A percentile compares a stretch with the other conserved stretches of the same genome.
These are phyloP conservation scores for Recurvirostra avosetta DNA, from an alignment of 2,113 vertebrate species.

Conservation along the genomic window DNA sequence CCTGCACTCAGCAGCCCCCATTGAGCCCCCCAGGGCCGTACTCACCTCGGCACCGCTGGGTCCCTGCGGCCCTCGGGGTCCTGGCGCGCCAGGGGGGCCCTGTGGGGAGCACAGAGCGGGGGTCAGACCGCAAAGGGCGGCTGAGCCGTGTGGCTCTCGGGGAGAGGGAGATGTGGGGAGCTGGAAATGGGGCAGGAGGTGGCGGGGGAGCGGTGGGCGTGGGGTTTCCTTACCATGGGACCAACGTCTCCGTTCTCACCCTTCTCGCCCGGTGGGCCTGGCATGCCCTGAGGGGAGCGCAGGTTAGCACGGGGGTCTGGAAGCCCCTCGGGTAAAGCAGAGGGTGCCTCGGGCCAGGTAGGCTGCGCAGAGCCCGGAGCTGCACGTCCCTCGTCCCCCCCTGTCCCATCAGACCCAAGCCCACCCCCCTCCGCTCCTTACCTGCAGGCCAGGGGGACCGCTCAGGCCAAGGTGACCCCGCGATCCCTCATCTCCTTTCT, in stretches of 20 bases:
- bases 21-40: neutral
- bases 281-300: slow-evolving; percentile 79
- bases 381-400: neutral
- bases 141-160: neutral
- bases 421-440: neutral
- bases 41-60: slow-evolving; percentile 83
- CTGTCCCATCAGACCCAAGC: neutral
- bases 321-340: neutral
- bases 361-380: neutral
- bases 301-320: neutral
- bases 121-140: neutral
- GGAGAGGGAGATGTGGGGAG: neutral
- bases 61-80: slow-evolving; percentile 74
- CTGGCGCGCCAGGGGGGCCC: slow-evolving; percentile 87
- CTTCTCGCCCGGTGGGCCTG: slow-evolving; percentile 87
- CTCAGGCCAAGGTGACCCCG: slow-evolving; percentile 80
- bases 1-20: neutral
- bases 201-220: fast-evolving
- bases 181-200: neutral
- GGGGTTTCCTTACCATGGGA: slow-evolving; percentile 77
- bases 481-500: slow-evolving; percentile 88
- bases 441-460: slow-evolving; percentile 87
- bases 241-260: slow-evolving; percentile 89
- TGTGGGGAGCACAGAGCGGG: slow-evolving; percentile 16
- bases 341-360: neutral